Evolutionary conservation across 2,113 vertebrate genomes (phyloP).

Genomic region (Odontophorus gujanensis): DNA sequence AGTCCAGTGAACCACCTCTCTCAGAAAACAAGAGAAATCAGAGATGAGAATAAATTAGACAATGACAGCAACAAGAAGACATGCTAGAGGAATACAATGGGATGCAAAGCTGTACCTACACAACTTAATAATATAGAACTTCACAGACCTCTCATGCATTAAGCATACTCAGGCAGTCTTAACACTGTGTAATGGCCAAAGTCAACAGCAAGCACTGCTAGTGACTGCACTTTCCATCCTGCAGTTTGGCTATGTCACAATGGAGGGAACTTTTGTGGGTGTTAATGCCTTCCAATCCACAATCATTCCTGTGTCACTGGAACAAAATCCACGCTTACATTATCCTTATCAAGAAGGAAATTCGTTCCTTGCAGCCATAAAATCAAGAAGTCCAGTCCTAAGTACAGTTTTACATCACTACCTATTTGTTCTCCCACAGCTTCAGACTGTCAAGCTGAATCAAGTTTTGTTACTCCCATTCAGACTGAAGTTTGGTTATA

Average conservation of each 20-base stretch:
- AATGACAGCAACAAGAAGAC: background rate
- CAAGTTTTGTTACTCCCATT: background rate
- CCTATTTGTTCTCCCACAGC: background rate
- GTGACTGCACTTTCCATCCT: background rate
- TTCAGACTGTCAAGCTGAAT: background rate
- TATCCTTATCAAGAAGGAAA: background rate
- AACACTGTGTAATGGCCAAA: background rate
- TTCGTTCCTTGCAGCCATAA: background rate
- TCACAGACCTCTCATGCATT: rapidly evolving
- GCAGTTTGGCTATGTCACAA: background rate
- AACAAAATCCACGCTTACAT: background rate
- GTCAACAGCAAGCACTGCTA: no score
- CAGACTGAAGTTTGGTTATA: background rate
- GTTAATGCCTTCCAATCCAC: background rate
- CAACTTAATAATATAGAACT: rapidly evolving
- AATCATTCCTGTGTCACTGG: background rate
- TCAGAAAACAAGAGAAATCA: background rate
- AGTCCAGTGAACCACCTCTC: background rate
- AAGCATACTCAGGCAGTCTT: background rate
- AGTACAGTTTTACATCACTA: background rate
- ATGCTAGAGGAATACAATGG: background rate
- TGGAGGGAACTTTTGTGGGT: background rate
- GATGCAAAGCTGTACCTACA: background rate
- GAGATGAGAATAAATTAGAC: background rate
- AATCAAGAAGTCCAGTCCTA: background rate